Conservation (phyloP, 2,797 vertebrate genomes). For the Typhlichthys eigenmanni region DNA sequence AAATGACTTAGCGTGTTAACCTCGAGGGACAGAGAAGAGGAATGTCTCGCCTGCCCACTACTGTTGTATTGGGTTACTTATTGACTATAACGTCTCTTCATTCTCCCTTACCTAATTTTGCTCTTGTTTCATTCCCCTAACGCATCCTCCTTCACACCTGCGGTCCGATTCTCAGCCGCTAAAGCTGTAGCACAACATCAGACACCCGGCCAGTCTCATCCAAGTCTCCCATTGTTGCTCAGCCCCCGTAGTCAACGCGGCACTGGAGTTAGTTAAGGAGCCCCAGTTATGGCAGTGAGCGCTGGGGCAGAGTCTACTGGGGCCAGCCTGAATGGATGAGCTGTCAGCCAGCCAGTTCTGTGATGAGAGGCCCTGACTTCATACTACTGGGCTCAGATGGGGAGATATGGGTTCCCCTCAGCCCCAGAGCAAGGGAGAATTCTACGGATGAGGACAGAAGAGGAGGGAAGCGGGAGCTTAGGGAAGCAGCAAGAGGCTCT, state of each 20-base stretch:
- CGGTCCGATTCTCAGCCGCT: constrained; percentile 35
- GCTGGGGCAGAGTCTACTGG: constrained; percentile 67
- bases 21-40: constrained; percentile 75
- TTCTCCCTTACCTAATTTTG: constrained; percentile 58
- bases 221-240: constrained; percentile 32
- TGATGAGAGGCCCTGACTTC: constrained; percentile 83
- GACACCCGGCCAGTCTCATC: constrained; percentile 25
- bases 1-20: constrained; percentile 75
- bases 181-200: constrained; percentile 30
- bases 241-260: constrained; percentile 32
- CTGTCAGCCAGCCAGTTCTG: constrained; percentile 79
- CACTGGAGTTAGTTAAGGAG: constrained; percentile 72
- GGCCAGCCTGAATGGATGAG: constrained; percentile 87
- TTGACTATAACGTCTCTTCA: constrained; percentile 76
- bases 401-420: constrained; percentile 74
- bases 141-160: constrained; percentile 27
- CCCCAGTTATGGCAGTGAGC: constrained; percentile 72
- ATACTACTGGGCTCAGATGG: constrained; percentile 73
- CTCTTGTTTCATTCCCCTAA: constrained; percentile 31
- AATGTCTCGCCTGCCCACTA: constrained; percentile 65
- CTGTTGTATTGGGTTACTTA: constrained; percentile 76
- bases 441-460: constrained; percentile 39
- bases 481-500: constrained; percentile 23
- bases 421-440: constrained; percentile 53
- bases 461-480: constrained; percentile 27